Evolutionary conservation across 2,113 vertebrate genomes (phyloP), one percentile per base, ranked within the genome.

Genomic region (Melanotaenia duboulayi): DNA sequence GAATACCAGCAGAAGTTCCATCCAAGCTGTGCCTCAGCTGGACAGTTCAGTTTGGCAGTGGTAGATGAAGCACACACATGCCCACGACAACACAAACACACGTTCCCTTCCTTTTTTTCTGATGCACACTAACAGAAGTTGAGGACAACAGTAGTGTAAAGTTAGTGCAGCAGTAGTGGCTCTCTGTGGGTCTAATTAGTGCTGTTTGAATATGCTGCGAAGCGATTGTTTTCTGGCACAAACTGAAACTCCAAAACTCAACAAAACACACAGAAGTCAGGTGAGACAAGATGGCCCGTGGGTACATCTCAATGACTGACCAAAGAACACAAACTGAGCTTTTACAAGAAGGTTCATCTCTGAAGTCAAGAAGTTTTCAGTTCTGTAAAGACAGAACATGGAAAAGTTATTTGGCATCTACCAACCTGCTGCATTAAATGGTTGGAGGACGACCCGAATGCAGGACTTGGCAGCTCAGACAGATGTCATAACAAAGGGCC

Each of bases 181-280:
- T 82, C 84, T 88, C 89, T 69, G 67, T 9, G 87, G 89, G 81
- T 84, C 81, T 65, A 75, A 89, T 90, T 86, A 89, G 62, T 81
- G 65, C 75, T 52, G 64, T 12, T 48, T 76, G 48, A 64, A 81
- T 75, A 83, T 74, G 74, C 50, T 7, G 72, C 61, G 42, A 11
- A 58, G 65, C 23, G 19, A 11, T 11, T 73, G 51, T 8, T 17
- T 48, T 78, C 64, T 76, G 84, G 79, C 69, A 64, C 46, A 46
- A 68, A 40, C 19, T 20, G 19, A 7, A 39, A 59, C 51, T 64
- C 55, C 22, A 17, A 20, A 61, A 64, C n/a, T 24, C 16, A 28
- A 69, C 46, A 67, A 58, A 74, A 59, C 54, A 61, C 4, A 17
- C 13, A 37, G 11, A 67, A 32, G 2, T 39, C 40, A 49, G 28